Percentiles rank a stretch among this genome's conserved stretches.
phyloP scores from a whole-genome alignment of 2,113 vertebrate genomes.

The Chaenocephalus aceratus region DNA sequence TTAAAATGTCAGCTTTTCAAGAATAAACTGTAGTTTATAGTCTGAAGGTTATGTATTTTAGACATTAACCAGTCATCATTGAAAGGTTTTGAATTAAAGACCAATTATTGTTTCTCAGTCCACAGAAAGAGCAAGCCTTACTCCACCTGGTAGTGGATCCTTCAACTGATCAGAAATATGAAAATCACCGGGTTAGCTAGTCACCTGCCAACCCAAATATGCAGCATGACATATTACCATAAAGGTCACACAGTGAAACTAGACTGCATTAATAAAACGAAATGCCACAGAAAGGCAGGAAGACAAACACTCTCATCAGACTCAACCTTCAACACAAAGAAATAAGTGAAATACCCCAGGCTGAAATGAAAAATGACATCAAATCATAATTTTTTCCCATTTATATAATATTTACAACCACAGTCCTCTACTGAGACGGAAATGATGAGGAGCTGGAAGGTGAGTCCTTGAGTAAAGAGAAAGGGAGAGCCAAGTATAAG shows the following conservation, averaged over 20 bases:
- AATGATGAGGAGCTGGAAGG: conserved; percentile 6
- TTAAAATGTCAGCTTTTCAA: conserved; percentile 1
- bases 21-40: not conserved
- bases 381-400: conserved; percentile 22
- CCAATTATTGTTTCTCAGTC: not conserved
- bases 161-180: conserved; percentile 15
- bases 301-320: conserved; percentile 25
- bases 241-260: conserved; percentile 60
- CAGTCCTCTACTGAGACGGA: conserved; percentile 4
- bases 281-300: conserved; percentile 50
- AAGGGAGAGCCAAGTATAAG: not conserved
- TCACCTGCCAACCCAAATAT: conserved; percentile 33
- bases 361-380: conserved; percentile 26
- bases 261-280: conserved; percentile 57
- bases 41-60: not conserved
- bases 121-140: not conserved
- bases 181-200: conserved; percentile 24
- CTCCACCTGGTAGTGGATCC: not conserved
- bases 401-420: conserved; percentile 21
- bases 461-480: conserved; percentile 8
- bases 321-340: conserved; percentile 35
- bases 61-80: not conserved
- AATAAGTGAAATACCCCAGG: not conserved
- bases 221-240: conserved; percentile 25
- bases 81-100: conserved; percentile 6